A percentile compares a stretch with the other conserved stretches of the same genome.
These are phyloP conservation scores for Patiria pectinifera DNA, from an alignment of 53 echinoderm and acorn worm genomes.

Conservation along the genomic window DNA sequence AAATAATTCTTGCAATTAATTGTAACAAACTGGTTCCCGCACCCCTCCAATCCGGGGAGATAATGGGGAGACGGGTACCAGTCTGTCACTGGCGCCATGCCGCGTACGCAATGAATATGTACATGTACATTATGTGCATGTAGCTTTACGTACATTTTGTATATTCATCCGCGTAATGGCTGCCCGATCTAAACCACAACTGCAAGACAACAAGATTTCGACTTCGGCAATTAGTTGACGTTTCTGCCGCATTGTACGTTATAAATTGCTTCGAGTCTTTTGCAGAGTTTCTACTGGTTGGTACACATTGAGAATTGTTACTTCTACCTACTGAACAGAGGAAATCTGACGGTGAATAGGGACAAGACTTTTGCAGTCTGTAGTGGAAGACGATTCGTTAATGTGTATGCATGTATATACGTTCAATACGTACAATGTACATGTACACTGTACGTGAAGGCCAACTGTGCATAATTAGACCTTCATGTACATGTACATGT, in stretches of 20 bases:
- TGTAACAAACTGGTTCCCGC: background rate
- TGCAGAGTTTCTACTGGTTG: background rate
- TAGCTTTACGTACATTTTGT: background rate
- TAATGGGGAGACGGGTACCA: too few relatives aligned
- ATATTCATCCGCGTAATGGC: conserved; percentile 46
- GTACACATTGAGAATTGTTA: background rate
- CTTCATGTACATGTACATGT: conserved; percentile 13
- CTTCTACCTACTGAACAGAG: background rate
- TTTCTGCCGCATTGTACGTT: too few relatives aligned
- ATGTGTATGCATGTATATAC: background rate
- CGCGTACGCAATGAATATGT: too few relatives aligned
- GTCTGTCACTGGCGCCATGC: too few relatives aligned
- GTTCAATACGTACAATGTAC: background rate
- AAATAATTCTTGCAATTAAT: background rate
- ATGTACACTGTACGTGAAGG: background rate
- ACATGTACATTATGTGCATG: too few relatives aligned
- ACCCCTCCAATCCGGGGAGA: too few relatives aligned
- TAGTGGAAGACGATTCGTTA: too few relatives aligned
- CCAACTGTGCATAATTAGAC: background rate
- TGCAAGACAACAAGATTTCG: background rate
- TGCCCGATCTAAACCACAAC: background rate
- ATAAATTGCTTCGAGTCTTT: background rate
- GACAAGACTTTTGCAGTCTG: background rate
- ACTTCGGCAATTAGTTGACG: too few relatives aligned
- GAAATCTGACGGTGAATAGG: background rate